Percentiles rank a stretch among this genome's conserved stretches.
Conservation (phyloP, 64 coral and sea anemone genomes). For the Porites lutea region DNA sequence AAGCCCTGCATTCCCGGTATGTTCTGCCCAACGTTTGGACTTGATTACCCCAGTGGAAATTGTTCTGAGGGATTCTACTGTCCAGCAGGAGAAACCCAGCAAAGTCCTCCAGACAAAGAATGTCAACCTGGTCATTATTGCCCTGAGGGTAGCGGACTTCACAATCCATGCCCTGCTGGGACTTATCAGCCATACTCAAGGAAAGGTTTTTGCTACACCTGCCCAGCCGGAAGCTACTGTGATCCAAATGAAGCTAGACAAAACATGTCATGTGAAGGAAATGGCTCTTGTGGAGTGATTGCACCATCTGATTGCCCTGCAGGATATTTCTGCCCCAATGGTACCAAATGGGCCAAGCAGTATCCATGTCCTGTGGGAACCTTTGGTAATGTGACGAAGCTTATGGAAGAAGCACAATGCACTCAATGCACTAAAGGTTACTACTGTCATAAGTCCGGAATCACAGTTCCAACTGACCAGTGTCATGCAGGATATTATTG, state of each 20-base stretch:
- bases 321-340: slow-evolving; percentile 92
- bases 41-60: slow-evolving; percentile 88
- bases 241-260: slow-evolving; percentile 90
- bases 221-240: slow-evolving; percentile 95
- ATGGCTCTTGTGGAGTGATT: slow-evolving; percentile 82
- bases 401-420: slow-evolving; percentile 64
- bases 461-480: slow-evolving; percentile 74
- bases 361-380: slow-evolving; percentile 92
- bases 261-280: slow-evolving; percentile 81
- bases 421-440: slow-evolving; percentile 80
- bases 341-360: slow-evolving; percentile 77
- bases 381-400: slow-evolving; percentile 87
- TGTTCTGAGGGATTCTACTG: slow-evolving; percentile 96
- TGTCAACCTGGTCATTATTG: slow-evolving; percentile 97
- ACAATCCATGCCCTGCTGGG: slow-evolving; percentile 90
- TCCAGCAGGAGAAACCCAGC: slow-evolving; percentile 84
- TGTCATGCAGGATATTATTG: slow-evolving; percentile 99
- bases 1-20: slow-evolving; percentile 89
- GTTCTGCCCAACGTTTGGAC: slow-evolving; percentile 82
- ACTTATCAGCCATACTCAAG: slow-evolving; percentile 85
- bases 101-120: slow-evolving; percentile 88
- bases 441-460: slow-evolving; percentile 88
- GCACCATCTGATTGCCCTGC: slow-evolving; percentile 82
- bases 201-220: slow-evolving; percentile 73
- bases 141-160: slow-evolving; percentile 88